Base-by-base conservation (phyloP, 2,888 invertebrate species). In the Notocelia uddmanniana region DNA sequence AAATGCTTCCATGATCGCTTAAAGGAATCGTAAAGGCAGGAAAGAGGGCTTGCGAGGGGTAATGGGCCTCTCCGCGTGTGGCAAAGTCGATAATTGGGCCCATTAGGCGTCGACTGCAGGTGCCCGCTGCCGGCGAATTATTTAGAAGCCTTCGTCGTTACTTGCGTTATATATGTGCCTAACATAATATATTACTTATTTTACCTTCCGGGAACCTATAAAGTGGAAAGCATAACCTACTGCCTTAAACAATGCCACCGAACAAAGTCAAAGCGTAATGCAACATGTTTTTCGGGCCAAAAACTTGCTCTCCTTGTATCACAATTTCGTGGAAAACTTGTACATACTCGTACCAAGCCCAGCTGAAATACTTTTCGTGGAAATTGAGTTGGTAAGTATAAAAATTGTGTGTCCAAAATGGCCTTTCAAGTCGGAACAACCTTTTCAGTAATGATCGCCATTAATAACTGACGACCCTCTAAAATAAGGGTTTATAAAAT, bases 51-150 rank as follows among this genome's bases (percentile, higher is more conserved):
- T 64, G 82, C 82, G 81, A 78, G 83, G 82, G 85, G 84, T 89
- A 89, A 91, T 89, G 85, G 86, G 82, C 80, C 85, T 78, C 86
- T 87, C 81, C 79, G 81, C 78, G 84, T 82, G 83, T 79, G 83
- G 83, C 84, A 80, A 83, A 84, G 81, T 84, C 87, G 86, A 89
- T 92, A 92, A 92, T 91, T 91, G 89, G 84, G 76, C 82, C 89
- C 88, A 91, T 91, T 91, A 91, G 84, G 77, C 81, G 83, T 78
- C 82, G 82, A 81, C 83, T 85, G 84, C 89, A 90, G 88, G 89
- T 88, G 86, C 85, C 83, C 79, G 74, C 76, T 74, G 78, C 77
- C 82, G 81, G 83, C 85, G 83, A 85, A 83, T 85, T 85, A 86
- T 86, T 85, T 85, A 84, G 84, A 81, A 75, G 71, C 75, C 62